Evolutionary conservation across 2,797 vertebrate species (phyloP), one percentile per base, ranked within the genome.

Genomic region (Dryobates pubescens): DNA sequence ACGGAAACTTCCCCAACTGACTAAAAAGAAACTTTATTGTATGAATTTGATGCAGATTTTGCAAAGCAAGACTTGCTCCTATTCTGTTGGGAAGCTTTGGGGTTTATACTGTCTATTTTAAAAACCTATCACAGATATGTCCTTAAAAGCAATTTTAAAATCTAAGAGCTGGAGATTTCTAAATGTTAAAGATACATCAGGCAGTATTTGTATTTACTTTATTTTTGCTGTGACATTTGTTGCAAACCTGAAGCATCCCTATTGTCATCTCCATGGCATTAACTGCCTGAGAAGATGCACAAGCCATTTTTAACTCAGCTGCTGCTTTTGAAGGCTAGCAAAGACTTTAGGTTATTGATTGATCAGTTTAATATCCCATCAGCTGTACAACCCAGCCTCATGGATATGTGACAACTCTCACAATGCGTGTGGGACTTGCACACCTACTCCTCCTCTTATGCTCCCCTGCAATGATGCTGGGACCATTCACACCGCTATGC

Each of bases 371-470:
- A 4, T 5, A 32, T 14, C 69, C 8, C 23, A 7, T 1, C 5
- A 6, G 51, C 36, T 58, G 49, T 23, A 45, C 26, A 17, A 13
- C 14, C 12, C 38, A 68, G 43, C 41, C 72, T 23, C 6, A 6
- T 0, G 3, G 65, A 62, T 45, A 36, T 1, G 2, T 0, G 0
- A 20, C 45, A 73, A 8, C 32, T 56, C 29, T 65, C 62, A 9
- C 24, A 13, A 8, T 1, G 54, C 10, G 71, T 13, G 68, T 4
- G 56, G 67, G 67, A 43, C 41, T 30, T 23, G 51, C 51, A 69
- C 32, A 14, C 13, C 30, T 6, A 8, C 10, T 47, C 19, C 34
- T 30, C 45, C 26, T 10, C 61, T 58, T n/a, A 6, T 2, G 14
- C 43, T 79, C 23, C 73, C 51, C 57, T 49, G 47, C 67, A 22